Evolutionary conservation across 2,797 vertebrate genomes (phyloP), one percentile per base, ranked within the genome.

Genomic region (Poecilia wingei): DNA sequence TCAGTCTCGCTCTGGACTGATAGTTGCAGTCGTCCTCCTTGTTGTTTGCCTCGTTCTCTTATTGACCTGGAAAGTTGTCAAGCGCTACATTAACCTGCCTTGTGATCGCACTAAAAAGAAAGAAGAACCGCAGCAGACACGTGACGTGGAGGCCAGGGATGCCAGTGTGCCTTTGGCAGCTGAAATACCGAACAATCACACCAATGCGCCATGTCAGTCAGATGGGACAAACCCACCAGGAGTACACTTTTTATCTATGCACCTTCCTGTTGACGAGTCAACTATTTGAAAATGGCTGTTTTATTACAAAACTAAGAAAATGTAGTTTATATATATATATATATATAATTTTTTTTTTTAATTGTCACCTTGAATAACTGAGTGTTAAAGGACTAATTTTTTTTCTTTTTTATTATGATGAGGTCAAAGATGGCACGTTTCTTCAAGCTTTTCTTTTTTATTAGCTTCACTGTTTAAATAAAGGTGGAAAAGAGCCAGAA

Each of bases 51-150:
- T 96, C 59, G 33, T 91, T 33, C 84, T 1, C 4, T 90, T 96
- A 51, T 82, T 96, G 14, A 4, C 75, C 33, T 97, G 96, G 95
- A 97, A 95, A 80, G 53, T 95, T 81, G 94, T 78, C 86, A 94
- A 92, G 75, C 94, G 94, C 7, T 92, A 95, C 77, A 31, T 95
- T 1, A 45, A 84, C 12, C 70, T 94, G 47, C 91, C 87, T 1
- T 89, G 84, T 76, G 89, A 66, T 68, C 77, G 74, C 66, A 8
- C 68, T 18, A 86, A 79, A 41, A 86, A 49, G 28, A 55, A 33
- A 3, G 57, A 75, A 20, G 76, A 68, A 31, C 18, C 77, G 9
- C 75, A 45, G 2, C 53, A 59, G 7, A 53, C 4, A 3, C 49
- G 25, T 0, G 70, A 80, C 36, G 83, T 86, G 16, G 75, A 36